Percentiles rank a stretch among this genome's conserved stretches.
phyloP scores from a whole-genome alignment of 2,888 invertebrate species.

The Anticlea derivata region DNA sequence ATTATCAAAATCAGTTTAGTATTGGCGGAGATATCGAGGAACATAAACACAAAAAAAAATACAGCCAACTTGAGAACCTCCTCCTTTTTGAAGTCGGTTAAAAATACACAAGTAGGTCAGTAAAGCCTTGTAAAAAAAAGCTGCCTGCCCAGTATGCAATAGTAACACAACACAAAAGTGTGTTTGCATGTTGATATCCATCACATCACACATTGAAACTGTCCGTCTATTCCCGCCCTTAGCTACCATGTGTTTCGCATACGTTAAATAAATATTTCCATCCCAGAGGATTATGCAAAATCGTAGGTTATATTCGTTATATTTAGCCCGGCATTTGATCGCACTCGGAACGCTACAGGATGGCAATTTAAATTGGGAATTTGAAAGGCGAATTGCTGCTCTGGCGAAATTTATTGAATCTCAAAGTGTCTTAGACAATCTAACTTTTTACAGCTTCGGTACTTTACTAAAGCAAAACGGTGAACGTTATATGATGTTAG shows the following conservation, averaged over 20 bases:
- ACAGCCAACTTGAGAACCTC: too few species aligned
- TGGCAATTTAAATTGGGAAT: slow-evolving; percentile 31
- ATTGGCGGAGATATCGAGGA: too few species aligned
- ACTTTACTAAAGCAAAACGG: not conserved
- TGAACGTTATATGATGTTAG: too few species aligned
- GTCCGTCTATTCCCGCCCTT: not conserved
- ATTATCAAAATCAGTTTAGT: too few species aligned
- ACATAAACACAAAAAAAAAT: too few species aligned
- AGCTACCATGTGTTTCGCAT: not conserved
- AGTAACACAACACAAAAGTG: too few species aligned
- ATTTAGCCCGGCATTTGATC: slow-evolving; percentile 23
- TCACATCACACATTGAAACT: too few species aligned
- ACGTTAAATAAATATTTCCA: slow-evolving; percentile 29
- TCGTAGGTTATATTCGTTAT: slow-evolving; percentile 20
- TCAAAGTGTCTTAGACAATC: slow-evolving; percentile 19
- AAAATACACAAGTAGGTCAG: too few species aligned
- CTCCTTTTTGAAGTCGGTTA: too few species aligned
- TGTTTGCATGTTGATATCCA: too few species aligned
- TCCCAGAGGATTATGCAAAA: slow-evolving; percentile 33
- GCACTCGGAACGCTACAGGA: slow-evolving; percentile 14
- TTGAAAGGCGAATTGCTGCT: slow-evolving; percentile 16
- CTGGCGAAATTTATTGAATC: slow-evolving; percentile 16
- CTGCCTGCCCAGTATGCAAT: too few species aligned
- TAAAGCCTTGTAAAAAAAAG: too few species aligned
- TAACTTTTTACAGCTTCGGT: slow-evolving; percentile 12